Evolutionary conservation across 2,113 vertebrate genomes (phyloP).

Genomic region (Nibea albiflora): DNA sequence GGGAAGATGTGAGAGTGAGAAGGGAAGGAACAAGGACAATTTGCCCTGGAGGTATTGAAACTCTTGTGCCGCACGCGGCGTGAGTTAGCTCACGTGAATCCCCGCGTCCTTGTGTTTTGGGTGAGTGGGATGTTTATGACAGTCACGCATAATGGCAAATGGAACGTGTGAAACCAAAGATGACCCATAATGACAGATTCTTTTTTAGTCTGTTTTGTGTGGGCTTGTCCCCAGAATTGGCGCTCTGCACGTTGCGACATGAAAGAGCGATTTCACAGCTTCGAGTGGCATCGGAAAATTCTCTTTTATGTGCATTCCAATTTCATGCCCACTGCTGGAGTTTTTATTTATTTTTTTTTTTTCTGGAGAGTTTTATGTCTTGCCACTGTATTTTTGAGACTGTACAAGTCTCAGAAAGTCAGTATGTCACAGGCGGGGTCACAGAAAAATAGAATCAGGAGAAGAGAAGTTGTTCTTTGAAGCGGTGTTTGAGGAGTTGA

Average conservation of each 20-base stretch:
- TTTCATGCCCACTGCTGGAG: conserved; percentile 58
- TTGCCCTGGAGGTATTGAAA: conserved; percentile 52
- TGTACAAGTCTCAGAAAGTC: conserved; percentile 19
- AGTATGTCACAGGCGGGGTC: conserved; percentile 17
- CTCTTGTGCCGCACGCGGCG: conserved; percentile 17
- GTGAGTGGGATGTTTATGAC: conserved; percentile 65
- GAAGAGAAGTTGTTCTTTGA: not conserved
- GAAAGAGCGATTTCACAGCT: conserved; percentile 77
- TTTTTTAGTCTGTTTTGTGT: conserved; percentile 67
- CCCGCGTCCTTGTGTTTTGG: conserved; percentile 36
- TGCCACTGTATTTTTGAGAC: conserved; percentile 41
- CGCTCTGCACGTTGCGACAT: conserved; percentile 43
- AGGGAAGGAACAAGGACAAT: conserved; percentile 30
- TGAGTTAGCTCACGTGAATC: conserved; percentile 67
- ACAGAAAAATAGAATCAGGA: not conserved
- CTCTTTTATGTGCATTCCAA: conserved; percentile 71
- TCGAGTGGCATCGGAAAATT: conserved; percentile 64
- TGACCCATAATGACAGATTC: conserved; percentile 66
- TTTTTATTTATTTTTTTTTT: conserved; percentile 1
- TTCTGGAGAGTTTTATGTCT: conserved; percentile 30
- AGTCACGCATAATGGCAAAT: conserved; percentile 52
- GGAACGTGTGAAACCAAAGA: conserved; percentile 63
- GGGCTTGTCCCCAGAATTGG: conserved; percentile 65
- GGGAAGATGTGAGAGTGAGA: conserved; percentile 29
- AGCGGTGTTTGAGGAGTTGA: not conserved